Percentiles rank a stretch among this genome's conserved stretches.
These are phyloP conservation scores for Platycercus adscitus DNA, from an alignment of 2,113 vertebrate genomes.

Conservation along the genomic window DNA sequence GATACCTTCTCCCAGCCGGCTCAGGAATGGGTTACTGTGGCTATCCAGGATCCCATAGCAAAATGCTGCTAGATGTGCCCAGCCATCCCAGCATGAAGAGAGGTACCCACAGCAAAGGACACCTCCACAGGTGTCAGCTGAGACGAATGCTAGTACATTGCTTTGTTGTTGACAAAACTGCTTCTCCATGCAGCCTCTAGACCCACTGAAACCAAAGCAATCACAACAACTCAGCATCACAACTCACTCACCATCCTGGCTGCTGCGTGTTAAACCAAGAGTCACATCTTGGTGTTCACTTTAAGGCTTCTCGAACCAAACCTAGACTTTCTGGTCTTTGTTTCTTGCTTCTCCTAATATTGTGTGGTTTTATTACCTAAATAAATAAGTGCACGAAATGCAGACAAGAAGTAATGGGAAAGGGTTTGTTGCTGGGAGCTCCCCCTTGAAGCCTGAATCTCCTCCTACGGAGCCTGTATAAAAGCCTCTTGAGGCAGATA, in stretches of 20 bases:
- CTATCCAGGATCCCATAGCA: background rate
- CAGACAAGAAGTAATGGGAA: conserved; percentile 22
- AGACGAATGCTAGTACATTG: background rate
- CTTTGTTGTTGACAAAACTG: background rate
- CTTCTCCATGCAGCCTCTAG: background rate
- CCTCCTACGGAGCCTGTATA: conserved; percentile 2
- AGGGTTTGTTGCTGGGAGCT: background rate
- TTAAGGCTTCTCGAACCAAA: background rate
- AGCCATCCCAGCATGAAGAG: background rate
- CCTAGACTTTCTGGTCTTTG: background rate
- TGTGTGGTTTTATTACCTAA: background rate
- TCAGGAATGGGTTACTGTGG: background rate
- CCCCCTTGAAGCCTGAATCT: background rate
- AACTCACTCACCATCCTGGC: background rate
- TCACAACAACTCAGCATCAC: background rate
- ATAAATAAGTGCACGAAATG: background rate
- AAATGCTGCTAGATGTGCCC: background rate
- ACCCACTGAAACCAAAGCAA: background rate
- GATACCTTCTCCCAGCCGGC: background rate
- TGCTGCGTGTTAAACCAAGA: background rate
- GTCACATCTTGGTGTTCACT: background rate
- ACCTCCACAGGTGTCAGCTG: background rate
- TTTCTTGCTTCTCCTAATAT: background rate
- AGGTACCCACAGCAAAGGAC: background rate
- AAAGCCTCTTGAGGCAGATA: conserved; percentile 39